These are phyloP conservation scores for Syngnathus typhle DNA, from an alignment of 2,113 vertebrate genomes.

Conservation along the genomic window DNA sequence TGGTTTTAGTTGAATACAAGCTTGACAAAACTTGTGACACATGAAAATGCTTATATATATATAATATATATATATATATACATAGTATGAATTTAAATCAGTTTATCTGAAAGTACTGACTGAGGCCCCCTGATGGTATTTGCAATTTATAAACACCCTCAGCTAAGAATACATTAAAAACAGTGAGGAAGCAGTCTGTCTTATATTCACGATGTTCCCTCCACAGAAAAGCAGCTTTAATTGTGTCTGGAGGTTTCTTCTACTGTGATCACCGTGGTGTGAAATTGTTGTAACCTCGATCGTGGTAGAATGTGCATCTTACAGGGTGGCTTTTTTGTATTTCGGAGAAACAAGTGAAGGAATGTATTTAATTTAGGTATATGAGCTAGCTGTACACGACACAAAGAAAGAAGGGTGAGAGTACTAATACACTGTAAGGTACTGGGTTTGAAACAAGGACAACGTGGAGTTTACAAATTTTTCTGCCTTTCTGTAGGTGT, in stretches of 20 bases:
- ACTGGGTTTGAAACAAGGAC: too few species aligned
- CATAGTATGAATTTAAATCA: not conserved
- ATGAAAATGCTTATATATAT: not conserved
- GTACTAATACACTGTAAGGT: too few species aligned
- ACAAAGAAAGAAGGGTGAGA: not conserved
- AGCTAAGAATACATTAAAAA: conserved; percentile 52
- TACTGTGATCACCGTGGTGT: conserved; percentile 67
- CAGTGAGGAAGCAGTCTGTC: conserved; percentile 35
- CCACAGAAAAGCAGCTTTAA: conserved; percentile 60
- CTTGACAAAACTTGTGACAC: not conserved
- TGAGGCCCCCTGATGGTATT: conserved; percentile 46
- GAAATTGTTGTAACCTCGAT: conserved; percentile 66
- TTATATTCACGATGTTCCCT: conserved; percentile 56
- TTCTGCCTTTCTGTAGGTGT: too few species aligned
- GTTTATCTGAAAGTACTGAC: conserved; percentile 46
- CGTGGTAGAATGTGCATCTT: conserved; percentile 53
- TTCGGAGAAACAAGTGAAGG: conserved; percentile 10
- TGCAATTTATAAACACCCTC: conserved; percentile 40
- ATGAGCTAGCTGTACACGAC: not conserved
- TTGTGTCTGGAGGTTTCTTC: conserved; percentile 71
- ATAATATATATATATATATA: too few species aligned
- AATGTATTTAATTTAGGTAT: conserved; percentile 7
- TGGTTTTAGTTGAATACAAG: not conserved
- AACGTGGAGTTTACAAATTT: too few species aligned
- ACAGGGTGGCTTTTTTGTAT: conserved; percentile 20